phyloP scores from a whole-genome alignment of 2,113 vertebrate species.

The Lates calcarifer region DNA sequence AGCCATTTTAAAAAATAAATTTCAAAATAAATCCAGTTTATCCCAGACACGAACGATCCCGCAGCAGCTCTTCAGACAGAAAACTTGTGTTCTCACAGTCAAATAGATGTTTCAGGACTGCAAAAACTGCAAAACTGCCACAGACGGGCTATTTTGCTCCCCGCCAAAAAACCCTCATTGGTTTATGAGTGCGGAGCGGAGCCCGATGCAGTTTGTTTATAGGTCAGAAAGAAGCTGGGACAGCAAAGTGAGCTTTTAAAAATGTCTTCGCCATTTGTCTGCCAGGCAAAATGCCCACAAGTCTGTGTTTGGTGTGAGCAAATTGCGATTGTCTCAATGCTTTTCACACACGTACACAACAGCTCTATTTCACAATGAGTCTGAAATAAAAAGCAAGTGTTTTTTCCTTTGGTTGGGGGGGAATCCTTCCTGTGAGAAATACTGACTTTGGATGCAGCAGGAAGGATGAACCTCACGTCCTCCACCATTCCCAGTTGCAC shows the following conservation, averaged over 20 bases:
- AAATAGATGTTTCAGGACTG: slow-evolving; percentile 6
- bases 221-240: slow-evolving; percentile 11
- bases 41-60: neutral
- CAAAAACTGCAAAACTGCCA: slow-evolving; percentile 10
- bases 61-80: slow-evolving; percentile 35
- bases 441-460: slow-evolving; percentile 30
- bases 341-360: slow-evolving; percentile 5
- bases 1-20: slow-evolving; percentile 3
- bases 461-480: neutral
- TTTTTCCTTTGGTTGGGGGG: slow-evolving; percentile 39
- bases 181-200: slow-evolving; percentile 25
- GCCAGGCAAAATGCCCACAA: slow-evolving; percentile 11
- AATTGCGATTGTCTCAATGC: slow-evolving; percentile 26
- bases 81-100: neutral
- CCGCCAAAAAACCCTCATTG: neutral
- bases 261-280: neutral
- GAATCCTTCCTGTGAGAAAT: slow-evolving; percentile 14
- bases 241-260: slow-evolving; percentile 45
- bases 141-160: neutral
- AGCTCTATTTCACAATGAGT: slow-evolving; percentile 1
- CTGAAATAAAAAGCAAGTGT: slow-evolving; percentile 2
- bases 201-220: slow-evolving; percentile 41
- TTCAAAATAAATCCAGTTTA: slow-evolving; percentile 43
- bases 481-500: slow-evolving; percentile 38
- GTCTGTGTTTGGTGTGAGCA: slow-evolving; percentile 18